Evolutionary conservation across 2,888 invertebrate species (phyloP), one percentile per base, ranked within the genome.

Genomic region (Noctua pronuba): DNA sequence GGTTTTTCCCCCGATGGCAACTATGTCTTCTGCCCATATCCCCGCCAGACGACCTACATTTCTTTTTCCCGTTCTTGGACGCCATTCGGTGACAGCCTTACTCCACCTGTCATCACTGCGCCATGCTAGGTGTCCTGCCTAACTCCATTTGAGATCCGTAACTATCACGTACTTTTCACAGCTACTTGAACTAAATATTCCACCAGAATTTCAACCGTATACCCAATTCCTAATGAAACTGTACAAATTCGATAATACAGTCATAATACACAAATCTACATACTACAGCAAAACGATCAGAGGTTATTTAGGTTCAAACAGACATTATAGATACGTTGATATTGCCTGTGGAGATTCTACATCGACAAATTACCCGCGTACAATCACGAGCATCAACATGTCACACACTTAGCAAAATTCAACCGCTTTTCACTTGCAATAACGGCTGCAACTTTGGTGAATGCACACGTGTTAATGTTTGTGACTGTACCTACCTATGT

Each of bases 311-410:
- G 24, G 66, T 79, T 52, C 73, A 79, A 71, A 62, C 77, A 67
- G 62, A 75, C 73, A 69, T 72, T 41, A 65, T n/a, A 44, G 31
- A 18, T 44, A 58, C 44, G 28, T 38, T 80, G 77, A 77, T 69
- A 70, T 75, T 75, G 52, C 31, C 46, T 58, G n/a, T 44, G 24
- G 49, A 69, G 38, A 74, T 74, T 71, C 52, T 35, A 67, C 55
- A 55, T 78, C 49, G 55, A 77, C 77, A 75, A 86, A 74, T 77
- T 75, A 73, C 68, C 64, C 52, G 49, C 55, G n/a, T 76, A 76
- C 66, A 46, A 46, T 66, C 77, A 77, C 38, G 5, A 24, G 24
- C 38, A 77, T 78, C 46, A 44, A 77, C 28, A 77, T 38, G 44
- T 44, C 16, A 28, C n/a, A 24, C 2, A 77, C 21, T 64, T 44